A percentile compares a stretch with the other conserved stretches of the same genome.
phyloP scores from a whole-genome alignment of 1,140 invertebrate genomes.

The Nebria ingens region DNA sequence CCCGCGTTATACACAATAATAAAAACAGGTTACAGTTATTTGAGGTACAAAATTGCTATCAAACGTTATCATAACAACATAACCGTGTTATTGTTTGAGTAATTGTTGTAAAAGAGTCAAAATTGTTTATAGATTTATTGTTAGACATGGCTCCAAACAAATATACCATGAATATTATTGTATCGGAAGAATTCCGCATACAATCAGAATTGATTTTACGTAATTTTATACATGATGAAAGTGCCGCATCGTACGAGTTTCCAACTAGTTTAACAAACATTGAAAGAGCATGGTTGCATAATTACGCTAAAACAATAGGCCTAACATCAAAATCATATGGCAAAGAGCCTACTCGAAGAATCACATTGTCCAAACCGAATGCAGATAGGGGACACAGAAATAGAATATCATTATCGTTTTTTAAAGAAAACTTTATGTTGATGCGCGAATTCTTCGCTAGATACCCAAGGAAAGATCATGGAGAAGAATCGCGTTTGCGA shows the following conservation, averaged over 20 bases:
- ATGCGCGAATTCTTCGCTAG: slow-evolving; percentile 18
- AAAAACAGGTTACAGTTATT: background rate
- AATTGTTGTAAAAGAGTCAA: background rate
- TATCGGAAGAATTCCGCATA: slow-evolving; percentile 15
- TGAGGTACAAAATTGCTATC: background rate
- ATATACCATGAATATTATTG: background rate
- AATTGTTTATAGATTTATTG: background rate
- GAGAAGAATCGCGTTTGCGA: background rate
- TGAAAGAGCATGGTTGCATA: slow-evolving; percentile 62
- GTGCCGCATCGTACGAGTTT: slow-evolving; percentile 36
- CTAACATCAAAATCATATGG: slow-evolving; percentile 49
- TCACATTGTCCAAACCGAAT: slow-evolving; percentile 49
- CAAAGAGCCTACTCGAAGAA: slow-evolving; percentile 49
- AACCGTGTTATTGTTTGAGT: too few species aligned
- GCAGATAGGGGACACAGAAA: slow-evolving; percentile 46
- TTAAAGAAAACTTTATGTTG: slow-evolving; percentile 14
- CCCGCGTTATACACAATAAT: background rate
- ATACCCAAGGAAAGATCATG: slow-evolving; percentile 27
- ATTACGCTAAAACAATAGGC: slow-evolving; percentile 35
- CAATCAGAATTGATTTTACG: slow-evolving; percentile 12
- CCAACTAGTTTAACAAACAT: slow-evolving; percentile 54
- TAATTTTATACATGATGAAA: slow-evolving; percentile 12
- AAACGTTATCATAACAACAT: too few species aligned
- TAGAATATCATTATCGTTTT: slow-evolving; percentile 37
- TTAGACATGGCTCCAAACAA: background rate